Conservation (phyloP, 2,888 invertebrate species). For the Melipona beecheii region DNA sequence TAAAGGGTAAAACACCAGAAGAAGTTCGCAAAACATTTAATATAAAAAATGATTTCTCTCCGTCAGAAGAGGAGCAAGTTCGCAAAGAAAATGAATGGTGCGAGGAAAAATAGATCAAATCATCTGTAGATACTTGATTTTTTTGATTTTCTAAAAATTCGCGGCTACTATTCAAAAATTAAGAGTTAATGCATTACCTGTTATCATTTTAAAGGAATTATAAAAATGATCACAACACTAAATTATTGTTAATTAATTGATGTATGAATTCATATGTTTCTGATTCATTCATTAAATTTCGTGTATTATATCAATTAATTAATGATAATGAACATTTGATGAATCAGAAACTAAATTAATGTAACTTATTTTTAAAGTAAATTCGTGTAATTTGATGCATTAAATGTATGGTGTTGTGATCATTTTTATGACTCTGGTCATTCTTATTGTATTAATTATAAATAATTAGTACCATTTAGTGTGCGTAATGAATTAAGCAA, state of each 20-base stretch:
- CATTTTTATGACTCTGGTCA: no score
- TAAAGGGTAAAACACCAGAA: slow-evolving; percentile 98
- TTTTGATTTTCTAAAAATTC: slow-evolving; percentile 18
- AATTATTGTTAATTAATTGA: no score
- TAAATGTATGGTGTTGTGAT: no score
- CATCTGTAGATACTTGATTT: not conserved
- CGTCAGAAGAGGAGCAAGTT: slow-evolving; percentile 99
- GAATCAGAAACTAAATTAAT: not conserved
- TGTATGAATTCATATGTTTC: not conserved
- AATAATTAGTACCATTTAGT: slow-evolving; percentile 17
- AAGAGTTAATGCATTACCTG: not conserved
- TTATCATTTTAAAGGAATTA: slow-evolving; percentile 2
- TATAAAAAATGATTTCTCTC: slow-evolving; percentile 98
- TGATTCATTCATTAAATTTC: slow-evolving; percentile 35
- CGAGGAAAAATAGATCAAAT: slow-evolving; percentile 89
- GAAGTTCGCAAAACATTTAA: slow-evolving; percentile 98
- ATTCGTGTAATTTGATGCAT: no score
- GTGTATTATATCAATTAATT: slow-evolving; percentile 1
- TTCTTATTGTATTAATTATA: no score
- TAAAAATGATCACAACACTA: not conserved
- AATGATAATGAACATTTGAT: not conserved
- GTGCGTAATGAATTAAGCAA: slow-evolving; percentile 13
- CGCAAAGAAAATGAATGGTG: slow-evolving; percentile 98
- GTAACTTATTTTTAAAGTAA: no score
- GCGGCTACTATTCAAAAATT: slow-evolving; percentile 22